Evolutionary conservation across 2,113 vertebrate genomes (phyloP).

Genomic region (Callocephalon fimbriatum): DNA sequence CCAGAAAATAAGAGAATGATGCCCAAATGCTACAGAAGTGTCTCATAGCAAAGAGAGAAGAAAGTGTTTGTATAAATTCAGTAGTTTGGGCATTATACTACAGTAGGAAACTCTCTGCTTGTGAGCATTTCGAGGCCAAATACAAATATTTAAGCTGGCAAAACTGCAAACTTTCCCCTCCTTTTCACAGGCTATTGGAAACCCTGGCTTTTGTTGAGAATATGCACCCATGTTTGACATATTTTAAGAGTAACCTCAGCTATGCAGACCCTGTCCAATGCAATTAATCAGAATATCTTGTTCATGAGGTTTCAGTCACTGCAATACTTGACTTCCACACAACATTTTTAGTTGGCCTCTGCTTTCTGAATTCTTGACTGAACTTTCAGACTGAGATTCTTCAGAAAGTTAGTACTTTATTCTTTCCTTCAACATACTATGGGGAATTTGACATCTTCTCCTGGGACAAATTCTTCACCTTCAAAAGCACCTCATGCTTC

Average conservation of each 20-base stretch:
- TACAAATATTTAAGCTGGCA: not conserved
- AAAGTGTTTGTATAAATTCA: not conserved
- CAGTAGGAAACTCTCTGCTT: not conserved
- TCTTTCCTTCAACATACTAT: not conserved
- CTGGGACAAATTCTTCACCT: not conserved
- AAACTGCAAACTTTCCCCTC: not conserved
- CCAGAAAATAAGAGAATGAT: not conserved
- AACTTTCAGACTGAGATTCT: not conserved
- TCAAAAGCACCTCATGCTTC: not conserved
- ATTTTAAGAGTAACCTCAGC: not conserved
- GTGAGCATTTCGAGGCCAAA: not conserved
- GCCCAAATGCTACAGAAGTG: not conserved
- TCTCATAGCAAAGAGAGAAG: not conserved
- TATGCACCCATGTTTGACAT: too few relatives aligned
- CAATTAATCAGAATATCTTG: not conserved
- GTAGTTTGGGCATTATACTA: not conserved
- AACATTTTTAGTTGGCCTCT: not conserved
- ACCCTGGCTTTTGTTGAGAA: not conserved
- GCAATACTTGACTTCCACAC: not conserved
- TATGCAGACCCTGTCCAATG: not conserved
- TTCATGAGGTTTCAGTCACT: not conserved
- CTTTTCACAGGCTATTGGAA: not conserved
- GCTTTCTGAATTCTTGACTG: not conserved
- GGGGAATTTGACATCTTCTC: not conserved
- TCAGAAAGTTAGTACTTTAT: not conserved